phyloP scores from a whole-genome alignment of 2,888 invertebrate species.

The Heliconius ismenius region DNA sequence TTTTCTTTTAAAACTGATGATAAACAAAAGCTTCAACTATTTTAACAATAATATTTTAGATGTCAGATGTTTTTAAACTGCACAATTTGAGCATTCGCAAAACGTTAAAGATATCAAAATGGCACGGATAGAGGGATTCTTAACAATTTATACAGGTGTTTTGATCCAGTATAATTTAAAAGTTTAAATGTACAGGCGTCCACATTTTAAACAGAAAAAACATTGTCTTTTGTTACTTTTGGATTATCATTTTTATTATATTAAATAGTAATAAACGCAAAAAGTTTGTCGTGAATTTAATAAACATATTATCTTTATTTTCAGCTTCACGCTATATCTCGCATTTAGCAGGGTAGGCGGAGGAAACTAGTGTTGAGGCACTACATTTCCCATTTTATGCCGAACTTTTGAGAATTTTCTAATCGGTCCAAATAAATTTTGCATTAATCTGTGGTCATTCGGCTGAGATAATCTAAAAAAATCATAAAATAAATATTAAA shows the following conservation, averaged over 20 bases:
- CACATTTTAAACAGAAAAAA: not conserved
- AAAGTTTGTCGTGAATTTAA: no score
- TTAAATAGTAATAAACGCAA: no score
- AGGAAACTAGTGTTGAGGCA: no score
- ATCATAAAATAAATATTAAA: not conserved
- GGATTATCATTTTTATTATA: no score
- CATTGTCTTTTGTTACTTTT: no score
- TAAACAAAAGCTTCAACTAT: slow-evolving; percentile 21
- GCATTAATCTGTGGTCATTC: not conserved
- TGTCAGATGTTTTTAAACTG: slow-evolving; percentile 16
- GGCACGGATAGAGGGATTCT: not conserved
- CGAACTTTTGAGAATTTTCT: no score
- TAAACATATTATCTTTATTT: no score
- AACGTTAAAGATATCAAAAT: not conserved
- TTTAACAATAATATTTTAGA: slow-evolving; percentile 30
- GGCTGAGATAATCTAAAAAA: not conserved
- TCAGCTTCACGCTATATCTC: no score
- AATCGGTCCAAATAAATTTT: no score
- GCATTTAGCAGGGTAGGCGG: no score
- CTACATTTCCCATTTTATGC: no score
- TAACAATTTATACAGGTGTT: not conserved
- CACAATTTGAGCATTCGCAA: not conserved
- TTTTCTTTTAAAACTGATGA: slow-evolving; percentile 31
- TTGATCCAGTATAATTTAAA: not conserved
- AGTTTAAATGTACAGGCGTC: not conserved